Percentiles rank a stretch among this genome's conserved stretches.
Evolutionary conservation across 92 coral and sea anemone species (phyloP).

Genomic region (Zoanthus gigantus): DNA sequence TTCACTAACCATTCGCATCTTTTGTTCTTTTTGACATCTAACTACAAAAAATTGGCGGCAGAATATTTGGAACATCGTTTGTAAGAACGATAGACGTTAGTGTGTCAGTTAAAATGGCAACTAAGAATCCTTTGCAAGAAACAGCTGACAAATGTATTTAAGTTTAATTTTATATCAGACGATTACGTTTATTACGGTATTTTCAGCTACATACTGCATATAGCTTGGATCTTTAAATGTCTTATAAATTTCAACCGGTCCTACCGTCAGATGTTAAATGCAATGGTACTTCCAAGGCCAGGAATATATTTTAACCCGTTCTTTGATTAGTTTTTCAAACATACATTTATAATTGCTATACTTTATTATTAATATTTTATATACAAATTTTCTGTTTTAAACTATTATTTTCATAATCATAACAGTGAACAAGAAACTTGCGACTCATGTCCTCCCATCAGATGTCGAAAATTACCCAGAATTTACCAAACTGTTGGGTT

Average conservation of each 20-base stretch:
- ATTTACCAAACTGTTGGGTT: conserved; percentile 77
- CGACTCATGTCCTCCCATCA: conserved; percentile 69
- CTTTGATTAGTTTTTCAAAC: too few relatives aligned
- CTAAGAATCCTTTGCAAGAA: conserved; percentile 68
- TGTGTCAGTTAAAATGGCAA: conserved; percentile 43
- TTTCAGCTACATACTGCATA: too few relatives aligned
- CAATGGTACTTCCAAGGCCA: too few relatives aligned
- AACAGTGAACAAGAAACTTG: conserved; percentile 76
- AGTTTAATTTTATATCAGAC: conserved; percentile 34
- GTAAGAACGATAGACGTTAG: background rate
- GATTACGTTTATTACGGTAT: background rate
- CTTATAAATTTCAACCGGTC: too few relatives aligned
- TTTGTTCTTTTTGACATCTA: background rate
- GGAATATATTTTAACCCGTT: too few relatives aligned
- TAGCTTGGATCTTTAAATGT: too few relatives aligned
- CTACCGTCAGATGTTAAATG: too few relatives aligned
- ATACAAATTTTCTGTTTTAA: background rate
- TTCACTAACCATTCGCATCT: conserved; percentile 25
- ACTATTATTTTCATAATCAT: background rate
- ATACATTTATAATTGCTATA: too few relatives aligned
- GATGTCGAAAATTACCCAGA: conserved; percentile 91
- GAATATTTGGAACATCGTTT: background rate
- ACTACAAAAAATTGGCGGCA: conserved; percentile 72
- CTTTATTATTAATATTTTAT: background rate
- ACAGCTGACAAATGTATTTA: conserved; percentile 72